Evolutionary conservation across 2,888 invertebrate genomes (phyloP).

Genomic region (Chesias legatella): DNA sequence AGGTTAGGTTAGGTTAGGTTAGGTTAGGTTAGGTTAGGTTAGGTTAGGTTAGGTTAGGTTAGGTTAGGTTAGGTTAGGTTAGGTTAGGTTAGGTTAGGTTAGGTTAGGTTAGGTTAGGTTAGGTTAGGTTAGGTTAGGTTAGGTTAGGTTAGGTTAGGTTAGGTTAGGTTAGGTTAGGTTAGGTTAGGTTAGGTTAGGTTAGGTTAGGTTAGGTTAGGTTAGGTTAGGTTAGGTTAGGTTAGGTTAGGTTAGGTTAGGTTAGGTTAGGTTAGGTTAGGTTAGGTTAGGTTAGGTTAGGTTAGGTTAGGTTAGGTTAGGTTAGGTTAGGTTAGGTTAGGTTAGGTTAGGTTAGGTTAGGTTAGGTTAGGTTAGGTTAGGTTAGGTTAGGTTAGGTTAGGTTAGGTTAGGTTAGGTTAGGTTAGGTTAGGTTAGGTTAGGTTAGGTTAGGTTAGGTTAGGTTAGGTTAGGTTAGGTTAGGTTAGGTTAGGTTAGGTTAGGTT

Average conservation of each 20-base stretch:
- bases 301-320: slow-evolving; percentile 20
- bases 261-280: slow-evolving; percentile 26
- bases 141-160: slow-evolving; percentile 30
- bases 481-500: slow-evolving; percentile 26
- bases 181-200: slow-evolving; percentile 29
- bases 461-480: slow-evolving; percentile 28
- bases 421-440: slow-evolving; percentile 15
- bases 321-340: slow-evolving; percentile 17
- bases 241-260: slow-evolving; percentile 25
- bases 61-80: slow-evolving; percentile 30
- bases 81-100: slow-evolving; percentile 29
- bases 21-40: slow-evolving; percentile 31
- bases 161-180: slow-evolving; percentile 30
- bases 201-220: slow-evolving; percentile 26
- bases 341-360: slow-evolving; percentile 16
- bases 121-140: slow-evolving; percentile 30
- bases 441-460: slow-evolving; percentile 18
- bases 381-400: slow-evolving; percentile 15
- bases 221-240: slow-evolving; percentile 24
- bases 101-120: slow-evolving; percentile 30
- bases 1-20: slow-evolving; percentile 30
- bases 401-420: slow-evolving; percentile 14
- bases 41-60: slow-evolving; percentile 30
- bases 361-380: slow-evolving; percentile 16
- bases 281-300: slow-evolving; percentile 24